Percentiles rank a stretch among this genome's conserved stretches.
Conservation (phyloP, 2,797 vertebrate genomes). For the Xiphorhynchus erythropygius region DNA sequence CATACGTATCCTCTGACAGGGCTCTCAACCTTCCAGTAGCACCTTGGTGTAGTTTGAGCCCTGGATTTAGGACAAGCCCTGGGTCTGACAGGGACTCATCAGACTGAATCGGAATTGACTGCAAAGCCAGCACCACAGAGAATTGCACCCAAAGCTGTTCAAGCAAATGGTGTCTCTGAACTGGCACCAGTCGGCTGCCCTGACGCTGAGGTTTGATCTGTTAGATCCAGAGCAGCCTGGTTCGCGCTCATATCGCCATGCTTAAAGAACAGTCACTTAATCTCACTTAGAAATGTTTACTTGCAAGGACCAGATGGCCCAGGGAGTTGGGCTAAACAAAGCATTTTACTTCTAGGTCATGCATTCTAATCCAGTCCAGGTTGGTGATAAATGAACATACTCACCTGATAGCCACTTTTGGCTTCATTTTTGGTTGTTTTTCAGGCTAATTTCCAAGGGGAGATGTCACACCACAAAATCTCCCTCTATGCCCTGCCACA, state of each 20-base stretch:
- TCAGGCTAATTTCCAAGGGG: neutral
- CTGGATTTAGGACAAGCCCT: neutral
- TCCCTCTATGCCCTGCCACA: neutral
- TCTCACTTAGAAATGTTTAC: conserved; percentile 63
- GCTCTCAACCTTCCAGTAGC: neutral
- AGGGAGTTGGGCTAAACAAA: conserved; percentile 53
- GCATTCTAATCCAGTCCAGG: conserved; percentile 44
- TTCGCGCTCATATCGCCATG: conserved; percentile 22
- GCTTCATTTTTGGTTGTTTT: conserved; percentile 21
- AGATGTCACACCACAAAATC: conserved; percentile 1
- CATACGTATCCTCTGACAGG: neutral
- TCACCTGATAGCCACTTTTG: conserved; percentile 49
- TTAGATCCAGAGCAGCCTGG: conserved; percentile 40
- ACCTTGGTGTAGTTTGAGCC: neutral
- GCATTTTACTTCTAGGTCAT: conserved; percentile 57
- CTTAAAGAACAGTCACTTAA: conserved; percentile 50
- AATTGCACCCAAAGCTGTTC: neutral
- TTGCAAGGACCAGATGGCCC: conserved; percentile 43
- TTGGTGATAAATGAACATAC: conserved; percentile 31
- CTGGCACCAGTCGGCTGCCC: neutral
- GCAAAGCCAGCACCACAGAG: neutral
- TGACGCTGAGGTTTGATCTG: conserved; percentile 22
- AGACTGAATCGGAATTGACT: neutral
- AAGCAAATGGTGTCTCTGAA: conserved; percentile 8
- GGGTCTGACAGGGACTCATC: neutral